Evolutionary conservation across 2,888 invertebrate species (phyloP).

Genomic region (Peribatodes rhomboidaria): DNA sequence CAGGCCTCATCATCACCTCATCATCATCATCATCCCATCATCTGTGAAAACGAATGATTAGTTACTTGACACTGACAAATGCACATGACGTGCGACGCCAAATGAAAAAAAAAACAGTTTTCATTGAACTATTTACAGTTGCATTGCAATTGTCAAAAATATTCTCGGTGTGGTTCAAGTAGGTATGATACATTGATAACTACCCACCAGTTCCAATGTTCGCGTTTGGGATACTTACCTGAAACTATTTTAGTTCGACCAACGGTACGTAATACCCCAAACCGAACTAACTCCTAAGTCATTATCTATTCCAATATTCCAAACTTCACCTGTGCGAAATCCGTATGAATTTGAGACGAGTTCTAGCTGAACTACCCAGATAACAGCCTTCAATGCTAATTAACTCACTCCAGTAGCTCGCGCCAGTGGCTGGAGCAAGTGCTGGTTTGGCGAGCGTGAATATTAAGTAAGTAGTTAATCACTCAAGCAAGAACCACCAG

Average conservation of each 20-base stretch:
- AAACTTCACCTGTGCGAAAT: constrained; percentile 28
- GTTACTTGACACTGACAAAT: too few species aligned
- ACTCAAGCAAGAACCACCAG: neutral
- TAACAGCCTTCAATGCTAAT: constrained; percentile 27
- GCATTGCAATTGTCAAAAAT: too few species aligned
- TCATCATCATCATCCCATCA: too few species aligned
- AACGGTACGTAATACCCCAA: constrained; percentile 11
- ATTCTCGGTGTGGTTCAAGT: too few species aligned
- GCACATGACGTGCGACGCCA: too few species aligned
- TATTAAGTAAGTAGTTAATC: neutral
- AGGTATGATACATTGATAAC: too few species aligned
- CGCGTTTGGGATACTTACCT: neutral
- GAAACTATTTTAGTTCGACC: constrained; percentile 10
- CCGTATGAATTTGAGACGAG: constrained; percentile 25
- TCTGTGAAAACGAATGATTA: too few species aligned
- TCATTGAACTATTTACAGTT: too few species aligned
- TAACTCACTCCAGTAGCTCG: constrained; percentile 7
- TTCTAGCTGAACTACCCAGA: constrained; percentile 26
- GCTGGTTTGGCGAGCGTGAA: neutral
- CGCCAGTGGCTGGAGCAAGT: neutral
- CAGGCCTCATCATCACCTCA: too few species aligned
- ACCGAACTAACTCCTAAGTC: constrained; percentile 21
- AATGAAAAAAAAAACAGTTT: too few species aligned
- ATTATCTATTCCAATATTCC: constrained; percentile 28
- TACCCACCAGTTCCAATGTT: too few species aligned